These are phyloP conservation scores for Brenthis hecate DNA, from an alignment of 2,888 invertebrate species.

Conservation along the genomic window DNA sequence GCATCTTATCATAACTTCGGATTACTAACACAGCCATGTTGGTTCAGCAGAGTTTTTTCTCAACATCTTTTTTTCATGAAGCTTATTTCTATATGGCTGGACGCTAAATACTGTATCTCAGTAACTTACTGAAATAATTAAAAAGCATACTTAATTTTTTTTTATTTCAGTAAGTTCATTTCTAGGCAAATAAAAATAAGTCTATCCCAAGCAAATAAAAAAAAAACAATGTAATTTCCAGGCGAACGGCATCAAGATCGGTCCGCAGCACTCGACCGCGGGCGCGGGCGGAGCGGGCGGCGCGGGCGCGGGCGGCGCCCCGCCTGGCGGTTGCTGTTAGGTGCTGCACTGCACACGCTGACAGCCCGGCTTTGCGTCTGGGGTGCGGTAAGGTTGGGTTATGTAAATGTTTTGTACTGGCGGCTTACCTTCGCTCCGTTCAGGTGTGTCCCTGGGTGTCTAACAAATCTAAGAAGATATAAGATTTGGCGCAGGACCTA, in stretches of 20 bases:
- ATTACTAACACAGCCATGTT: neutral
- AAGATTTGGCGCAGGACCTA: too few relatives aligned
- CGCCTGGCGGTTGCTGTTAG: slow-evolving; percentile 96
- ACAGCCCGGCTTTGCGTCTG: slow-evolving; percentile 40
- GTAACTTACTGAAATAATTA: neutral
- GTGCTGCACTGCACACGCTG: slow-evolving; percentile 76
- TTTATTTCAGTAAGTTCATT: neutral
- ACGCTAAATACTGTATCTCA: neutral
- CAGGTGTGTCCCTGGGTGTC: too few relatives aligned
- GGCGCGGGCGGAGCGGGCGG: slow-evolving; percentile 91
- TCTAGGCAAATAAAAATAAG: too few relatives aligned
- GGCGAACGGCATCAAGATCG: slow-evolving; percentile 99
- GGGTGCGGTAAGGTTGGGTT: neutral
- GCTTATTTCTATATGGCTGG: neutral
- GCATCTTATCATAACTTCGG: slow-evolving; percentile 6
- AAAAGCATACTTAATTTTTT: too few relatives aligned
- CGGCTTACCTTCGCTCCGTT: too few relatives aligned
- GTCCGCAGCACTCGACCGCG: slow-evolving; percentile 98
- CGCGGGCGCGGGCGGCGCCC: slow-evolving; percentile 89
- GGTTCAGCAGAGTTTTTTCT: too few relatives aligned
- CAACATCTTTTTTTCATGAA: too few relatives aligned
- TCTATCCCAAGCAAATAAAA: too few relatives aligned
- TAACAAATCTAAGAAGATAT: too few relatives aligned
- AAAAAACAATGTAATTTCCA: slow-evolving; percentile 57
- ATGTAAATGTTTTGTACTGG: too few relatives aligned